Evolutionary conservation across 2,113 vertebrate species (phyloP).

Genomic region (Apaloderma vittatum): DNA sequence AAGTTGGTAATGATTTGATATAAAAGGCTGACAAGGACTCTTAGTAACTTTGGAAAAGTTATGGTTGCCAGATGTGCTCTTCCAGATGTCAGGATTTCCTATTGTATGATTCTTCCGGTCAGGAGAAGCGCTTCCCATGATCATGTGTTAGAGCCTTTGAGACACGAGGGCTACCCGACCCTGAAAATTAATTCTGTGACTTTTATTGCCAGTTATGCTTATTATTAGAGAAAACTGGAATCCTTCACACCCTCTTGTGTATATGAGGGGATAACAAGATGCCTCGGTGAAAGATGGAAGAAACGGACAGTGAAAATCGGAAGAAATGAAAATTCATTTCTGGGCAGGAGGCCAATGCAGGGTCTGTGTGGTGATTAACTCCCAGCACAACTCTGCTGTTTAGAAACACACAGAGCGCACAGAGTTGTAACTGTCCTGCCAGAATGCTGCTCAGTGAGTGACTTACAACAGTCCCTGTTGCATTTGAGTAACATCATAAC

Average conservation of each 20-base stretch:
- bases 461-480: not conserved
- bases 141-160: not conserved
- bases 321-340: not conserved
- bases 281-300: not conserved
- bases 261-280: not conserved
- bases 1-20: conserved; percentile 32
- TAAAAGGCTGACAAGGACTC: conserved; percentile 31
- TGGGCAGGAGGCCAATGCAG: not conserved
- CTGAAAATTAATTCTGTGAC: not conserved
- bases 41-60: conserved; percentile 31
- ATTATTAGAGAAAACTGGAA: not conserved
- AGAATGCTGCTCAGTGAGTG: not conserved
- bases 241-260: not conserved
- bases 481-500: not conserved
- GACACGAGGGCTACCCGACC: not conserved
- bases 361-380: not conserved
- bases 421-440: not conserved
- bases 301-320: not conserved
- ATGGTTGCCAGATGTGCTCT: conserved; percentile 64
- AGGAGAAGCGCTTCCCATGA: not conserved
- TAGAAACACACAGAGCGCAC: not conserved
- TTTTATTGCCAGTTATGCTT: not conserved
- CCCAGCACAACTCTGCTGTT: not conserved
- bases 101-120: conserved; percentile 32
- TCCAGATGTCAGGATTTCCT: conserved; percentile 74